Percentiles rank a stretch among this genome's conserved stretches.
Evolutionary conservation across 2,113 vertebrate species (phyloP).

Genomic region (Osmerus eperlanus): DNA sequence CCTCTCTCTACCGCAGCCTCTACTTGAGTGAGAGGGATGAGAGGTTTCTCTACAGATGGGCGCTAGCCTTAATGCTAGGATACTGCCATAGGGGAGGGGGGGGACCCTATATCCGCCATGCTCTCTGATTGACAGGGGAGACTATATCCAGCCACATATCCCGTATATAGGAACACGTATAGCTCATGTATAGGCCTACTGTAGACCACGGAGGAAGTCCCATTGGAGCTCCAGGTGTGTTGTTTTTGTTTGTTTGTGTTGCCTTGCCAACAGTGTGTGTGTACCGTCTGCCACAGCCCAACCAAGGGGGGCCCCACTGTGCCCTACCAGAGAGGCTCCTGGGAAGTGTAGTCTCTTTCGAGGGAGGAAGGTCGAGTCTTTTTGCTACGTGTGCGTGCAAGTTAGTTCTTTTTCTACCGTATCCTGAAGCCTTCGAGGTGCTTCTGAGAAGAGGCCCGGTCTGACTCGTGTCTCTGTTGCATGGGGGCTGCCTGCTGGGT

Average conservation of each 20-base stretch:
- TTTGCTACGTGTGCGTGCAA: constrained; percentile 11
- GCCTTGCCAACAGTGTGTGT: constrained; percentile 19
- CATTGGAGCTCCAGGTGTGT: constrained; percentile 30
- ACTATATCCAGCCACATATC: constrained; percentile 19
- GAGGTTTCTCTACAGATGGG: constrained; percentile 5
- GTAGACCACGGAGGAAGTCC: constrained; percentile 17
- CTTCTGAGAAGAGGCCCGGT: constrained; percentile 46
- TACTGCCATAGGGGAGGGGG: constrained; percentile 57
- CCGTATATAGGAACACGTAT: constrained; percentile 27
- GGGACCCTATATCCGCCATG: constrained; percentile 34
- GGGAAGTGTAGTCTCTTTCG: constrained; percentile 45
- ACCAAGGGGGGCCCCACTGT: constrained; percentile 25
- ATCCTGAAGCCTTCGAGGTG: constrained; percentile 65
- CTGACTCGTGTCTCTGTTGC: constrained; percentile 51
- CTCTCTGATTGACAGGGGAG: constrained; percentile 19
- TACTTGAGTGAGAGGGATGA: background rate
- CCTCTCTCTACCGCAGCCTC: too few species aligned
- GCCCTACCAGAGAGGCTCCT: constrained; percentile 42
- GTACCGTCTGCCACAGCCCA: constrained; percentile 28
- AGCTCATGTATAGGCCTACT: constrained; percentile 37
- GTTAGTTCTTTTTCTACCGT: constrained; percentile 32
- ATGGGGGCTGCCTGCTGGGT: constrained; percentile 61
- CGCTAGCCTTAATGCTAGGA: constrained; percentile 66
- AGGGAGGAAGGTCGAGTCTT: background rate
- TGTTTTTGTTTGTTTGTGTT: constrained; percentile 5